Base-by-base conservation (phyloP, 2,113 vertebrate genomes). In the Scartelaos histophorus region DNA sequence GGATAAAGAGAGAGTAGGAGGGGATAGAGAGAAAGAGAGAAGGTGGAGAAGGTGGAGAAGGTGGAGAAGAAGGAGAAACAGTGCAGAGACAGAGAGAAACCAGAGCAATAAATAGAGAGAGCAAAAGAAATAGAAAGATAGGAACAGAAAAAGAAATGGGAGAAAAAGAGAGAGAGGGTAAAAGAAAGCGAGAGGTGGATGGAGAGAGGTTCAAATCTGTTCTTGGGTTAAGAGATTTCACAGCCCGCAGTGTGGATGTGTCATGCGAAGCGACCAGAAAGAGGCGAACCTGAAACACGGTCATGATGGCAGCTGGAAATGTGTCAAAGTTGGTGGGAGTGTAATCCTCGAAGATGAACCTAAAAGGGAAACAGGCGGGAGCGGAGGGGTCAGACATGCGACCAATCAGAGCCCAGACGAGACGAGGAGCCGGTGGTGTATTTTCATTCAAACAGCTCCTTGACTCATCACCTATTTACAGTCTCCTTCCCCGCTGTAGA, bases 311-410 rank as follows among this genome's bases (percentile, higher is more conserved):
- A 80, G 93, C 93, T 90, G 93, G 93, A 92, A 94, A 94, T 45
- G 93, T 94, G 90, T 94, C 93, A 88, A 94, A 94, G 90, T 94
- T 94, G 87, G 93, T 92, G 82, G 93, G 93, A 84, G 93, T 94
- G 89, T 94, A 94, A 90, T 94, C 93, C 88, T 94, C 93, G 93
- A 94, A 94, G 87, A 93, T 94, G 91, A 94, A 94, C 92, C 93
- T 94, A 82, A 76, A 87, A 73, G 78, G 73, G 69, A 84, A 69
- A 57, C 57, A 85, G 69, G 87, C 58, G 74, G 73, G 89, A 83
- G 78, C 73, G 13, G n/a, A 66, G 66, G 70, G 87, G 84, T 88
- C 85, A 89, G 80, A 83, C 82, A 71, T 24, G 56, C 78, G 84
- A 88, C 80, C 82, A 66, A 78, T 21, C 68, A 70, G 65, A 72